phyloP scores from a whole-genome alignment of 53 echinoderm and acorn worm genomes.

The Arbacia lixula region DNA sequence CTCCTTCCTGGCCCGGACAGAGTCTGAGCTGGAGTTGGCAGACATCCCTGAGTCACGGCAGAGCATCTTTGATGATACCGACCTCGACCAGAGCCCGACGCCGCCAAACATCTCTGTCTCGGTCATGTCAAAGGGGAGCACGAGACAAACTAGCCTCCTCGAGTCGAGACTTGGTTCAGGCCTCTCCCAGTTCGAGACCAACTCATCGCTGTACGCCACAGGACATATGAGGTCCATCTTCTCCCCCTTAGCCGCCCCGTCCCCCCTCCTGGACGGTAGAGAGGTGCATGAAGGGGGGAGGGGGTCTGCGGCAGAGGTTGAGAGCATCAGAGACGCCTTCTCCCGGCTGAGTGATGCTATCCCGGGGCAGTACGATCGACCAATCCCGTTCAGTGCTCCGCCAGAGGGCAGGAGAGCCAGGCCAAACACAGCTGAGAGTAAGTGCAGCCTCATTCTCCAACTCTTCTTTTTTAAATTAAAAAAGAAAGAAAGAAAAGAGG shows the following conservation, averaged over 20 bases:
- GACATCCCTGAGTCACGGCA: slow-evolving; percentile 16
- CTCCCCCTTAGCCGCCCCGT: slow-evolving; percentile 15
- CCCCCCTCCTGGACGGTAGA: slow-evolving; percentile 1
- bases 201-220: slow-evolving; percentile 5
- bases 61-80: slow-evolving; percentile 27
- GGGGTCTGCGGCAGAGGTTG: background rate
- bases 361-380: background rate
- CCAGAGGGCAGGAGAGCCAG: slow-evolving; percentile 79
- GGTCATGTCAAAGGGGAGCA: slow-evolving; percentile 13
- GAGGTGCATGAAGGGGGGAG: background rate
- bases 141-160: background rate
- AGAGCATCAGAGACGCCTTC: background rate
- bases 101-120: slow-evolving; percentile 31
- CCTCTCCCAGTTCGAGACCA: slow-evolving; percentile 12
- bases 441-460: background rate
- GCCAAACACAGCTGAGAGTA: slow-evolving; percentile 91
- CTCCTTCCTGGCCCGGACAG: slow-evolving; percentile 2
- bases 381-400: slow-evolving; percentile 44
- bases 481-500: too few relatives aligned
- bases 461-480: too few relatives aligned
- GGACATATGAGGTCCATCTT: slow-evolving; percentile 3
- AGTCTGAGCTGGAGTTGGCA: slow-evolving; percentile 19
- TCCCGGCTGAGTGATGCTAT: slow-evolving; percentile 19
- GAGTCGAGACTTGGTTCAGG: slow-evolving; percentile 11
- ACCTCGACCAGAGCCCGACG: slow-evolving; percentile 13